Base-by-base conservation (phyloP, 2,888 invertebrate species). In the Epistrophe grossulariae region DNA sequence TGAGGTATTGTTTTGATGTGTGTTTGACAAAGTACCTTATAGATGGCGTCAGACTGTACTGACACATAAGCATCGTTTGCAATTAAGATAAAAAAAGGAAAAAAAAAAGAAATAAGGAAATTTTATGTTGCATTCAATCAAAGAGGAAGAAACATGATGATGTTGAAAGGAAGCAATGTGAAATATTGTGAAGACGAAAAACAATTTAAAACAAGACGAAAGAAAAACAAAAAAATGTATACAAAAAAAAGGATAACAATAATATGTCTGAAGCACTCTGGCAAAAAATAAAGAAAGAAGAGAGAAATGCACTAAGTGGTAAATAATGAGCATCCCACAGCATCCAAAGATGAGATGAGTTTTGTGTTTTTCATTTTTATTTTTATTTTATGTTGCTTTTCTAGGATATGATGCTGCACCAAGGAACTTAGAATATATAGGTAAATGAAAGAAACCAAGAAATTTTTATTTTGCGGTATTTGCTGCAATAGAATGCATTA, bases 261-360 rank as follows among this genome's bases (percentile, higher is more conserved):
- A 57, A 45, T 43, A 55, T 45, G 73, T 74, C 80, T 80, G 73
- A 68, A 74, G 74, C 35, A 50, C 9, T 38, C 68, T 68, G 50
- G 35, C 19, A 68, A n/a, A 50, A n/a, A 5, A 24, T 4, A 28
- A 28, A 3, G 15, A 5, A 24, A 9, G 15, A 28, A 3, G 15
- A 55, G 40, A 70, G 40, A 70, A 43, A 74, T 80, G 74, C 74
- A 80, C 59, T 74, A 74, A 80, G 80, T 74, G 74, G 68, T 80
- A 80, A 70, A 80, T 80, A 80, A 80, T 74, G 74, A 70, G 80
- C 52, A 74, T 43, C 52, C 35, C 35, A n/a, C n/a, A 70, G 74
- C 52, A 74, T 43, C 52, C 59, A 48, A 48, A 62, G 40, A 57
- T 50, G 60, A 73, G 73, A 73, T 73, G 68, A 74, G 68, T 59